Conservation (phyloP, 1,140 invertebrate species). For the Rhopalosiphum maidis region DNA sequence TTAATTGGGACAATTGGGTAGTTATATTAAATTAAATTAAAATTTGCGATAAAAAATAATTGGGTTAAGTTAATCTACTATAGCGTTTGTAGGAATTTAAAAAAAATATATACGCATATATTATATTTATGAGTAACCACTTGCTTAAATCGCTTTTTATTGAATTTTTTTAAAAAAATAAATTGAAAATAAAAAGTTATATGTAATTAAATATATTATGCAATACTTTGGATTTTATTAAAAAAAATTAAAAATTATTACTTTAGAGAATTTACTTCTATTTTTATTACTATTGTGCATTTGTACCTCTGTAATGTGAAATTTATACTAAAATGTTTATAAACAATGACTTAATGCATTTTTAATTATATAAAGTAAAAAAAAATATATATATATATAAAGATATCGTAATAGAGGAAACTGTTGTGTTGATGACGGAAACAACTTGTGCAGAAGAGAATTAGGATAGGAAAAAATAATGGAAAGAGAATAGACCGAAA, state of each 20-base stretch:
- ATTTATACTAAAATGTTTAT: background rate
- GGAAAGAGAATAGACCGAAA: too few relatives aligned
- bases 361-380: background rate
- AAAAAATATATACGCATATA: too few relatives aligned
- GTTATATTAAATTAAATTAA: too few relatives aligned
- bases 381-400: background rate
- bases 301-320: background rate
- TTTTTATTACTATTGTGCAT: background rate
- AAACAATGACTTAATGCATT: background rate
- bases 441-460: background rate
- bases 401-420: background rate
- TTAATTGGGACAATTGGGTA: background rate
- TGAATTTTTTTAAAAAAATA: background rate
- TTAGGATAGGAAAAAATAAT: background rate
- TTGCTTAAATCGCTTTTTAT: too few relatives aligned
- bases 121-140: too few relatives aligned
- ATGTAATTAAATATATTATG: background rate
- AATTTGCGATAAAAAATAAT: background rate
- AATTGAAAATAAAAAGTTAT: background rate
- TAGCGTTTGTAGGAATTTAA: too few relatives aligned
- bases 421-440: background rate
- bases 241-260: background rate
- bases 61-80: too few relatives aligned
- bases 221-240: too few relatives aligned
- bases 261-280: background rate